phyloP scores from a whole-genome alignment of 2,888 invertebrate genomes.

The Agrotis ipsilon region DNA sequence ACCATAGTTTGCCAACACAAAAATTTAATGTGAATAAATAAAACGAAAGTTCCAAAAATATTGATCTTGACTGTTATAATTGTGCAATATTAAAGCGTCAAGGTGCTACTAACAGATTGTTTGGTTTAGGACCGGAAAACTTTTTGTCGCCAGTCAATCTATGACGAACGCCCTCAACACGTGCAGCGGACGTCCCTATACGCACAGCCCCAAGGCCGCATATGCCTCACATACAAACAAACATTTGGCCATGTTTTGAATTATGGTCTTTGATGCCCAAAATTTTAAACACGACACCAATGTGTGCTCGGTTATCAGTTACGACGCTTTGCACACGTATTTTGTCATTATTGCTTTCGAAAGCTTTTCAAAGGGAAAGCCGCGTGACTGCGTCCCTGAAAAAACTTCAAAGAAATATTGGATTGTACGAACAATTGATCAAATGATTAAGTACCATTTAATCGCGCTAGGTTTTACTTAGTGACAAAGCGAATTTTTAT shows the following conservation, averaged over 20 bases:
- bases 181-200: constrained; percentile 76
- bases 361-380: constrained; percentile 21
- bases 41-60: not conserved
- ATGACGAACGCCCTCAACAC: constrained; percentile 71
- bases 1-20: not conserved
- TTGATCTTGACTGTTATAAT: not conserved
- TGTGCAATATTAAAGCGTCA: constrained; percentile 29
- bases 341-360: constrained; percentile 14
- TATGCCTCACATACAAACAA: constrained; percentile 76
- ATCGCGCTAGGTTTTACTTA: constrained; percentile 70
- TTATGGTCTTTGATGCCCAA: constrained; percentile 46
- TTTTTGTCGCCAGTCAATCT: constrained; percentile 68
- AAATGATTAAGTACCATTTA: constrained; percentile 59
- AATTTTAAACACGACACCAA: constrained; percentile 15
- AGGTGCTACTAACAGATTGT: constrained; percentile 44
- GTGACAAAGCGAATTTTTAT: constrained; percentile 85
- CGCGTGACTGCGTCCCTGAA: constrained; percentile 2
- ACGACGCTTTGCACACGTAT: not conserved
- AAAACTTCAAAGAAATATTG: constrained; percentile 29
- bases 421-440: constrained; percentile 36
- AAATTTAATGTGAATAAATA: no score
- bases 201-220: constrained; percentile 76
- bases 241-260: constrained; percentile 61
- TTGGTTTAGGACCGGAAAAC: constrained; percentile 69
- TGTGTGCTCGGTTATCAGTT: constrained; percentile 26